Conservation (phyloP, 2,113 vertebrate species). For the Perccottus glenii region DNA sequence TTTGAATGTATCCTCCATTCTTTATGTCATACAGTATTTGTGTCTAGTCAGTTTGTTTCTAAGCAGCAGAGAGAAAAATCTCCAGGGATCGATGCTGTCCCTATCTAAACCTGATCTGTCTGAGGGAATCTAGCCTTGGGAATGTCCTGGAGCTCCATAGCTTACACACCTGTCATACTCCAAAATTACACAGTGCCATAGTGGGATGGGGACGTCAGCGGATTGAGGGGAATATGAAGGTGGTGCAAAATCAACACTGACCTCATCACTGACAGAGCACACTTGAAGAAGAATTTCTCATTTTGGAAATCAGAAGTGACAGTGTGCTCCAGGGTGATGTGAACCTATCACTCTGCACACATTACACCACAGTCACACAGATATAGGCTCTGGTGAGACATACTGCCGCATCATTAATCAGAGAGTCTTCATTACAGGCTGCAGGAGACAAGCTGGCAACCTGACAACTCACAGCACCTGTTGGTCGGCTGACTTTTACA, state of each 20-base stretch:
- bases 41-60: slow-evolving; percentile 7
- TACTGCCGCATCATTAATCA: slow-evolving; percentile 4
- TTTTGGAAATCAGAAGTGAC: slow-evolving; percentile 8
- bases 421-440: neutral
- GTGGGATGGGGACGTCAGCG: slow-evolving; percentile 9
- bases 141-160: slow-evolving; percentile 28
- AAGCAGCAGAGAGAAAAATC: neutral
- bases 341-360: slow-evolving; percentile 4
- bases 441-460: slow-evolving; percentile 1
- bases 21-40: no score
- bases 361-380: neutral
- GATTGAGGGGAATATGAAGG: slow-evolving; percentile 8
- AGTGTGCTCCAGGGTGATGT: slow-evolving; percentile 17
- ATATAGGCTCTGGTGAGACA: neutral
- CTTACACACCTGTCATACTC: slow-evolving; percentile 21
- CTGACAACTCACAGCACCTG: neutral
- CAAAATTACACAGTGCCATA: slow-evolving; percentile 7
- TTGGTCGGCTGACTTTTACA: no score
- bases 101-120: slow-evolving; percentile 17
- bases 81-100: slow-evolving; percentile 6
- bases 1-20: no score
- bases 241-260: slow-evolving; percentile 18
- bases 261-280: slow-evolving; percentile 12
- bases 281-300: neutral
- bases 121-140: slow-evolving; percentile 14